Conservation (phyloP, 2,888 invertebrate species). For the Dicycla oo region DNA sequence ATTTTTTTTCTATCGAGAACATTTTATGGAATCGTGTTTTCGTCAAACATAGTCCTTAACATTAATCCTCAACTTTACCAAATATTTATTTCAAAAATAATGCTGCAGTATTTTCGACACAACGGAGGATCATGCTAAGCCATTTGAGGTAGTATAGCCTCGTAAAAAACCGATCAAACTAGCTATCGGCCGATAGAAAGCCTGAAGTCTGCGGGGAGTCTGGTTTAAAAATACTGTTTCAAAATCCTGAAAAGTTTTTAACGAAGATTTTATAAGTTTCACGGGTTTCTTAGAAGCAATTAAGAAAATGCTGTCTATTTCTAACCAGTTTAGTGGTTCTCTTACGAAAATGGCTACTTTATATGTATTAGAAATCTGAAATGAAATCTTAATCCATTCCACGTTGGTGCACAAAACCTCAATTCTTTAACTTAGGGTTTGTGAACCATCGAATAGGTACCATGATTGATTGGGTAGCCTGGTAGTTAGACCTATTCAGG, state of each 20-base stretch:
- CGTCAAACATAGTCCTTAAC: no score
- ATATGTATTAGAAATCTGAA: conserved; percentile 4
- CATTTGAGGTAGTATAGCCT: no score
- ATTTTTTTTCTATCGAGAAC: no score
- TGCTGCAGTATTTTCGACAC: no score
- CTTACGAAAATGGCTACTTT: neutral
- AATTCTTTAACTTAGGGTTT: conserved; percentile 11
- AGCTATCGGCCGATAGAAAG: no score
- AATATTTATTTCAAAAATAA: no score
- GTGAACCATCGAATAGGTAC: conserved; percentile 14
- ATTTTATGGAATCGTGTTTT: no score
- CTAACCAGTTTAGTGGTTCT: neutral
- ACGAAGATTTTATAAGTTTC: conserved; percentile 19
- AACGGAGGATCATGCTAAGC: no score
- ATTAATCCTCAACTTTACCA: no score
- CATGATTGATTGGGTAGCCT: conserved; percentile 37
- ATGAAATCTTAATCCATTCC: conserved; percentile 11
- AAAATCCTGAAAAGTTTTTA: conserved; percentile 22
- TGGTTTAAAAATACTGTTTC: conserved; percentile 4
- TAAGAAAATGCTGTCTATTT: neutral
- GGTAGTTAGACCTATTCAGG: conserved; percentile 27
- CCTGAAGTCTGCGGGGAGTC: no score
- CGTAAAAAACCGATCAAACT: no score
- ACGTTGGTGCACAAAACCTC: conserved; percentile 5
- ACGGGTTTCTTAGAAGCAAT: neutral